phyloP scores from a whole-genome alignment of 1,140 invertebrate species.

The Batillaria attramentaria region DNA sequence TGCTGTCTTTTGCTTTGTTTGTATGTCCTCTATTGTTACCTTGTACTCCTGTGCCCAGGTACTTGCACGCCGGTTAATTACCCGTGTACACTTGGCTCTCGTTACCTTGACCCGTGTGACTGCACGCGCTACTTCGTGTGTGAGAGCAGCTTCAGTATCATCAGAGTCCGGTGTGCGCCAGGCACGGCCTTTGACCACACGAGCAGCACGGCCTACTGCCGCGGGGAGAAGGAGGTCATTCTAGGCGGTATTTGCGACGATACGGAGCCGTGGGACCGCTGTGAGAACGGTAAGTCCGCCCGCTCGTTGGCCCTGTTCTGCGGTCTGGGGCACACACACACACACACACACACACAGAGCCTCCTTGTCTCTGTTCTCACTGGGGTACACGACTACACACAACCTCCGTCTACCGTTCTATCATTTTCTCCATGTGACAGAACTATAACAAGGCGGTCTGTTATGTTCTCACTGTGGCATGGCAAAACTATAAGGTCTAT shows the following conservation, averaged over 20 bases:
- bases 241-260: neutral
- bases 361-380: neutral
- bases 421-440: neutral
- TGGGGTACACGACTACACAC: neutral
- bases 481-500: no score
- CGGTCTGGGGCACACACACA: neutral
- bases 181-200: slow-evolving; percentile 23
- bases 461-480: neutral
- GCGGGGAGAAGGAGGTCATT: neutral
- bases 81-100: slow-evolving; percentile 6
- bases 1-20: neutral
- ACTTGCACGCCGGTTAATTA: slow-evolving; percentile 9
- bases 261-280: neutral
- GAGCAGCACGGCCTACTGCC: slow-evolving; percentile 1
- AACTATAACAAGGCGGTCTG: neutral
- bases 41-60: neutral
- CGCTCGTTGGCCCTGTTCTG: neutral
- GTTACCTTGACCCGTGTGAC: slow-evolving; percentile 26
- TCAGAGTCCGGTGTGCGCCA: neutral
- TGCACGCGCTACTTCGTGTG: slow-evolving; percentile 25
- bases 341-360: no score
- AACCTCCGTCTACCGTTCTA: no score
- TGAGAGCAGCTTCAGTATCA: neutral
- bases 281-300: neutral
- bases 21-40: neutral